Conservation (phyloP, 2,888 invertebrate species). For the Julus scandinavius region DNA sequence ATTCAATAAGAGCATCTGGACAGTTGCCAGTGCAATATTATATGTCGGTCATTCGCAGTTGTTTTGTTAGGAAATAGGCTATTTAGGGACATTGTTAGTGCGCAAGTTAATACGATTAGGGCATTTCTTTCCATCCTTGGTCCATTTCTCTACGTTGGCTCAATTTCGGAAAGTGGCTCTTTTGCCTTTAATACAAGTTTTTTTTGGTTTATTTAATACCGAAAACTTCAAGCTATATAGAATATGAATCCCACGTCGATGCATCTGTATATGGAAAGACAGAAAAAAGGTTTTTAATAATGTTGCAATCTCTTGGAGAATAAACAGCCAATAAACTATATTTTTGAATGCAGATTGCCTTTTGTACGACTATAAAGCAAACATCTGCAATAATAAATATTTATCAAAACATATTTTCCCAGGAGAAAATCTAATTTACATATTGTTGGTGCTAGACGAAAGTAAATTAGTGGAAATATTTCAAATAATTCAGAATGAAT, state of each 20-base stretch:
- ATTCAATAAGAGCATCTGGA: constrained; percentile 40
- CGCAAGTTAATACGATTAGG: constrained; percentile 36
- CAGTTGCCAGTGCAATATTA: constrained; percentile 18
- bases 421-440: too few relatives aligned
- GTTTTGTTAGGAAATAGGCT: constrained; percentile 45
- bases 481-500: too few relatives aligned
- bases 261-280: neutral
- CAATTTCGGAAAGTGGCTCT: constrained; percentile 18
- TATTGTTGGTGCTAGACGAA: too few relatives aligned
- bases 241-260: neutral
- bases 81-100: constrained; percentile 9
- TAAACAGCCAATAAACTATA: neutral
- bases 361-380: neutral
- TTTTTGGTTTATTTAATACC: neutral
- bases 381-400: neutral
- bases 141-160: neutral
- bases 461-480: too few relatives aligned
- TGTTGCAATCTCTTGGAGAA: neutral
- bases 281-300: neutral
- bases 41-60: constrained; percentile 25
- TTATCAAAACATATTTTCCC: too few relatives aligned
- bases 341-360: neutral
- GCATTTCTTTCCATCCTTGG: neutral
- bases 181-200: neutral
- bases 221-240: neutral